Conservation (phyloP, 2,113 vertebrate genomes). For the Marmota flaviventris region DNA sequence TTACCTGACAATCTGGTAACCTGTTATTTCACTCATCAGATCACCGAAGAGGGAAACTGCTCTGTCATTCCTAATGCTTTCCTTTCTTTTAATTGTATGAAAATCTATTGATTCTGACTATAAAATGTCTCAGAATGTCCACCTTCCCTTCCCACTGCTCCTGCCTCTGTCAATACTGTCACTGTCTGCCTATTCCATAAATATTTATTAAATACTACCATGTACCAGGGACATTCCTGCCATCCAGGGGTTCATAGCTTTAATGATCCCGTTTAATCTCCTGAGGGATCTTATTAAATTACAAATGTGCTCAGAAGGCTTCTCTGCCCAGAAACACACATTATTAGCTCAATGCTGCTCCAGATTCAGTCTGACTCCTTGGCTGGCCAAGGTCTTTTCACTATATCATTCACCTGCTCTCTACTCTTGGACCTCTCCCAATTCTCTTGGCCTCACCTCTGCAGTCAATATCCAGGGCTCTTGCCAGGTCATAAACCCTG, state of each 20-base stretch:
- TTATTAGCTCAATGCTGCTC: not conserved
- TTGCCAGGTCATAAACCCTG: not conserved
- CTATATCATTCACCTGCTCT: not conserved
- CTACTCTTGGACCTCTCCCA: not conserved
- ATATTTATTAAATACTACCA: conserved; percentile 19
- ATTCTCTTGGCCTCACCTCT: not conserved
- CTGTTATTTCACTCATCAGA: not conserved
- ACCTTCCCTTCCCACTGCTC: not conserved
- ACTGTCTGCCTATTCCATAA: not conserved
- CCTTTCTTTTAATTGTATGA: not conserved
- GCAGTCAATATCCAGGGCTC: too few species aligned
- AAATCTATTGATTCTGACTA: not conserved
- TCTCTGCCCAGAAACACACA: not conserved
- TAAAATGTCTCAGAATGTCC: not conserved
- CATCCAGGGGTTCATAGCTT: not conserved
- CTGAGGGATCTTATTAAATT: not conserved
- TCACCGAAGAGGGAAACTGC: not conserved
- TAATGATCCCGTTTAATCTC: conserved; percentile 31
- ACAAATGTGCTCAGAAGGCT: not conserved
- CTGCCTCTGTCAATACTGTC: not conserved
- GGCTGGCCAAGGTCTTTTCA: not conserved
- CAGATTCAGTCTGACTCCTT: not conserved
- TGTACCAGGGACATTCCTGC: not conserved
- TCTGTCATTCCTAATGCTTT: not conserved
- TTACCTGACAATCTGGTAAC: not conserved